A percentile compares a stretch with the other conserved stretches of the same genome.
Conservation (phyloP, 92 coral and sea anemone species). For the Zoanthus sansibaricus region DNA sequence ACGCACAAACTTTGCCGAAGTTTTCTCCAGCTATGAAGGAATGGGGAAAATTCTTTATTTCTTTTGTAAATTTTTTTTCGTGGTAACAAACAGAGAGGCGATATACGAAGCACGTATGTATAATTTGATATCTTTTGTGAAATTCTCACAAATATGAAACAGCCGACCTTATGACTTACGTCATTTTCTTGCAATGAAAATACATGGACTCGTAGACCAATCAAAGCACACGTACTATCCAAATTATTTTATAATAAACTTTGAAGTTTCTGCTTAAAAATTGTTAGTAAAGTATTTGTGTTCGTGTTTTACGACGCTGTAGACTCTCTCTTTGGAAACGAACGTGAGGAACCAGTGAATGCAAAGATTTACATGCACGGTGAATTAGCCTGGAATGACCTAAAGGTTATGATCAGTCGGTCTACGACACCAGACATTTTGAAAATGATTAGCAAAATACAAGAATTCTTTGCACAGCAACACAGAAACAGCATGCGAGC, state of each 20-base stretch:
- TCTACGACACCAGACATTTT: conserved; percentile 97
- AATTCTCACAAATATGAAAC: too few species aligned
- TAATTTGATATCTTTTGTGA: too few species aligned
- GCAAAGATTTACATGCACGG: conserved; percentile 93
- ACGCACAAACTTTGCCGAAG: not conserved
- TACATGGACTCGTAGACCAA: not conserved
- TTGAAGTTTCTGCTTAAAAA: too few species aligned
- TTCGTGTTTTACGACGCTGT: not conserved
- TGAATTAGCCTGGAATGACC: conserved; percentile 94
- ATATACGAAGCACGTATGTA: too few species aligned
- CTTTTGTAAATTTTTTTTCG: too few species aligned
- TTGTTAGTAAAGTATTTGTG: not conserved
- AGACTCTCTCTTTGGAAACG: conserved; percentile 84
- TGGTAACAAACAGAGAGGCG: too few species aligned
- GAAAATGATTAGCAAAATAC: conserved; percentile 93
- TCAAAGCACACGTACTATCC: too few species aligned
- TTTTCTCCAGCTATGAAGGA: too few species aligned
- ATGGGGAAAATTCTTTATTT: too few species aligned
- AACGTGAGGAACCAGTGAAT: conserved; percentile 84
- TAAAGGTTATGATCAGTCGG: conserved; percentile 94
- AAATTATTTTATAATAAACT: not conserved
- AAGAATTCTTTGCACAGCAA: conserved; percentile 88
- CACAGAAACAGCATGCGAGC: conserved; percentile 94
- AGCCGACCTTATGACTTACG: too few species aligned
- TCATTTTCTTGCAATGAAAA: not conserved